Conservation (phyloP, 2,888 invertebrate genomes). For the Latrodectus hesperus region DNA sequence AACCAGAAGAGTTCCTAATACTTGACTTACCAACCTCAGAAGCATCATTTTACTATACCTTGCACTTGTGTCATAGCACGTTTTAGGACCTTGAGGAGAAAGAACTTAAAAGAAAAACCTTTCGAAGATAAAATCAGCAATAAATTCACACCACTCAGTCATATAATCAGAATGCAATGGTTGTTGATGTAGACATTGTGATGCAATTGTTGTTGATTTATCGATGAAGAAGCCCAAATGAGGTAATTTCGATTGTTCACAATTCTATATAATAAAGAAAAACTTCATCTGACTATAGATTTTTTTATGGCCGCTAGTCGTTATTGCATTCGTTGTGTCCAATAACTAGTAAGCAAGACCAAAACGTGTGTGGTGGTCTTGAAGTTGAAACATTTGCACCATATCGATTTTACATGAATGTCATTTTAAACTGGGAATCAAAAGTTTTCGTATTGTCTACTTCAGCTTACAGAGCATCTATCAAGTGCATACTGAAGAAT, state of each 20-base stretch:
- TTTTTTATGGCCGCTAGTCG: background rate
- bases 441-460: constrained; percentile 1
- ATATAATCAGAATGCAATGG: background rate
- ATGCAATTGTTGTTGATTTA: background rate
- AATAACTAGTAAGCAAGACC: background rate
- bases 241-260: background rate
- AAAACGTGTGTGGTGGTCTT: background rate
- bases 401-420: background rate
- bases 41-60: no score
- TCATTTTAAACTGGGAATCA: background rate
- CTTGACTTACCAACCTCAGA: no score
- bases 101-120: background rate
- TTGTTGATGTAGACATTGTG: no score
- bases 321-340: no score
- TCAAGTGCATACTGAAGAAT: background rate
- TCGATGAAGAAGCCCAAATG: background rate
- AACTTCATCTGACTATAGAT: background rate
- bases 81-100: background rate
- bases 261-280: background rate
- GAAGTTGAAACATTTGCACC: background rate
- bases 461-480: background rate
- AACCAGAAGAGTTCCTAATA: no score
- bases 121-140: background rate
- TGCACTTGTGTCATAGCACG: no score
- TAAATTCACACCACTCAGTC: background rate